Percentiles rank a stretch among this genome's conserved stretches.
Evolutionary conservation across 1,140 invertebrate species (phyloP).

Genomic region (Orius insidiosus): DNA sequence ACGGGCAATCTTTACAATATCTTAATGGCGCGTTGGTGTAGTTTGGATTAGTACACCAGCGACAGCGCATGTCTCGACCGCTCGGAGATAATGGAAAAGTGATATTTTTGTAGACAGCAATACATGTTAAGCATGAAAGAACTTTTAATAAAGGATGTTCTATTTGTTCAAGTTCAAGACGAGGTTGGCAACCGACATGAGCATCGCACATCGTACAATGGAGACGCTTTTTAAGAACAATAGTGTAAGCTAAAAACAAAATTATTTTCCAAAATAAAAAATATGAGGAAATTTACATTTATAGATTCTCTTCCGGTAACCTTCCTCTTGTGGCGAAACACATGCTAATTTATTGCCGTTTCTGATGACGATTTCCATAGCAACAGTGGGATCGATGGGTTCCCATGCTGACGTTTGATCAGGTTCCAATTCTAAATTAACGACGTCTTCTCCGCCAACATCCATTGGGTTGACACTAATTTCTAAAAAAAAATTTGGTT

Average conservation of each 20-base stretch:
- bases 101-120: not conserved
- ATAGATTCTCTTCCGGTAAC: too few relatives aligned
- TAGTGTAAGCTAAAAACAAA: slow-evolving; percentile 9
- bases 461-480: too few relatives aligned
- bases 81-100: slow-evolving; percentile 4
- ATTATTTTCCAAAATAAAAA: too few relatives aligned
- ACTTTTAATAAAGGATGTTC: slow-evolving; percentile 15
- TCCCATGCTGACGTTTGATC: too few relatives aligned
- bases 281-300: too few relatives aligned
- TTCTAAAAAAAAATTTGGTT: too few relatives aligned
- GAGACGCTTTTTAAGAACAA: slow-evolving; percentile 4
- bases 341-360: too few relatives aligned
- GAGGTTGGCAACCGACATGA: slow-evolving; percentile 10
- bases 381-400: too few relatives aligned
- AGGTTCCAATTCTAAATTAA: too few relatives aligned
- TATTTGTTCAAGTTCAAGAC: not conserved
- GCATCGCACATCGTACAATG: slow-evolving; percentile 14
- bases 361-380: too few relatives aligned
- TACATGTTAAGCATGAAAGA: slow-evolving; percentile 10
- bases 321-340: too few relatives aligned
- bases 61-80: slow-evolving; percentile 9
- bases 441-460: too few relatives aligned
- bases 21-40: not conserved
- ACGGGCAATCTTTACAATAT: slow-evolving; percentile 13
- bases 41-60: slow-evolving; percentile 10